Conservation (phyloP, 2,888 invertebrate genomes). For the Ethmia dodecea region DNA sequence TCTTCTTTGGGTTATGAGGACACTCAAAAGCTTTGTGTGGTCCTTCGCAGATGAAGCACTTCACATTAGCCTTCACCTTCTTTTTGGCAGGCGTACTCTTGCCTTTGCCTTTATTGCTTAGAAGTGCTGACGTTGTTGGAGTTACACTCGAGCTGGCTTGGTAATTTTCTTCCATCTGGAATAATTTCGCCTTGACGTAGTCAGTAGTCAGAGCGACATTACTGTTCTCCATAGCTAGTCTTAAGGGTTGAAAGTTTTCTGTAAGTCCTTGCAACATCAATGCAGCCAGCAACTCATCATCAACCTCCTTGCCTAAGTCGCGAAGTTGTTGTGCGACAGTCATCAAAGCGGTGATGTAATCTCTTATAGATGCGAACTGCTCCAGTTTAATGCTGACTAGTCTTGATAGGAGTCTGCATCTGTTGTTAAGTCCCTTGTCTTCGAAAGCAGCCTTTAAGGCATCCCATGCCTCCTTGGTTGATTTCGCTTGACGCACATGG, state of each 20-base stretch:
- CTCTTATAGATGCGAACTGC: background rate
- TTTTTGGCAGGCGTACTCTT: background rate
- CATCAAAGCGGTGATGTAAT: background rate
- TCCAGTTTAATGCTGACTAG: background rate
- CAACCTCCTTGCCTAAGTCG: conserved; percentile 1
- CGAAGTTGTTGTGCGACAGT: background rate
- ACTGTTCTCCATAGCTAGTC: too few species aligned
- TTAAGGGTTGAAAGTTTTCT: background rate
- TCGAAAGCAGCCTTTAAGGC: too few species aligned
- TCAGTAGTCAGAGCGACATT: too few species aligned
- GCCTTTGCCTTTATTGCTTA: too few species aligned
- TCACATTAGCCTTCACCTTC: background rate
- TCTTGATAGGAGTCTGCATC: background rate
- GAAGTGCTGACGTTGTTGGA: too few species aligned
- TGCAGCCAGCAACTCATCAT: conserved; percentile 1
- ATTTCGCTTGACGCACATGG: background rate
- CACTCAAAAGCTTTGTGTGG: conserved; percentile 1
- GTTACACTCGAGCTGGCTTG: too few species aligned
- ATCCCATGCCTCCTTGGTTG: background rate
- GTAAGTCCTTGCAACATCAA: conserved; percentile 1
- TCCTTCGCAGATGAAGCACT: conserved; percentile 1
- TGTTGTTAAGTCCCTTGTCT: conserved; percentile 1
- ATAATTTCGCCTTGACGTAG: too few species aligned
- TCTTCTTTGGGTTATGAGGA: background rate
- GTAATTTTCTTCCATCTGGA: too few species aligned